phyloP scores from a whole-genome alignment of 2,888 invertebrate genomes.

The Auanema sp. region DNA sequence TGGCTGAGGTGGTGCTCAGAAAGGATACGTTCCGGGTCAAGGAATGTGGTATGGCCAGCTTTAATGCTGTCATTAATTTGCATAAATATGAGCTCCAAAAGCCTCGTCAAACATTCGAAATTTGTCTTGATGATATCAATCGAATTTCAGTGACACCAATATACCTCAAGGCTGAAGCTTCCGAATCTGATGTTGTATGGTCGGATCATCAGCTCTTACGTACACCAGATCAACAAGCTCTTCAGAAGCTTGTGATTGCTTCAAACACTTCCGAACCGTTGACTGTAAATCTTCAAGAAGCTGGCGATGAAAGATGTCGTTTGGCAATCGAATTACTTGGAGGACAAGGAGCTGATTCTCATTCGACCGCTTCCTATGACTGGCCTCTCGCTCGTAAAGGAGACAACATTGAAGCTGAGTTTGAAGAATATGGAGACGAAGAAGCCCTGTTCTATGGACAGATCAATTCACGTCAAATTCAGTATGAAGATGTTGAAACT shows the following conservation, averaged over 20 bases:
- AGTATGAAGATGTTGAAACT: constrained; percentile 37
- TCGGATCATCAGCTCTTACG: constrained; percentile 34
- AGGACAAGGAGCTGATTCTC: constrained; percentile 12
- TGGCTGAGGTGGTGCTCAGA: constrained; percentile 9
- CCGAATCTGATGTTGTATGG: constrained; percentile 42
- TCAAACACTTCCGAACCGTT: constrained; percentile 25
- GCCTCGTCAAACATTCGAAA: constrained; percentile 35
- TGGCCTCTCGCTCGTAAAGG: constrained; percentile 37
- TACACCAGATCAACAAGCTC: constrained; percentile 17
- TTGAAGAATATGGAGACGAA: constrained; percentile 56
- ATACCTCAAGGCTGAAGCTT: constrained; percentile 41
- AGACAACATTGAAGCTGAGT: constrained; percentile 29
- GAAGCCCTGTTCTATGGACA: constrained; percentile 52
- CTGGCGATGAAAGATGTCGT: constrained; percentile 46
- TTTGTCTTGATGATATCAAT: constrained; percentile 35
- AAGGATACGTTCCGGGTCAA: constrained; percentile 12
- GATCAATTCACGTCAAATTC: constrained; percentile 34
- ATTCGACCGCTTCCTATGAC: constrained; percentile 11
- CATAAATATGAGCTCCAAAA: constrained; percentile 44
- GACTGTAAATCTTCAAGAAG: constrained; percentile 30
- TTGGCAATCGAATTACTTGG: constrained; percentile 51
- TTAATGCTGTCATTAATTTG: constrained; percentile 49
- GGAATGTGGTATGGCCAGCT: constrained; percentile 30
- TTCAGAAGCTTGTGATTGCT: constrained; percentile 19
- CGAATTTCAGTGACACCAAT: constrained; percentile 49